Evolutionary conservation across 2,797 vertebrate genomes (phyloP).

Genomic region (Sarcoramphus papa): DNA sequence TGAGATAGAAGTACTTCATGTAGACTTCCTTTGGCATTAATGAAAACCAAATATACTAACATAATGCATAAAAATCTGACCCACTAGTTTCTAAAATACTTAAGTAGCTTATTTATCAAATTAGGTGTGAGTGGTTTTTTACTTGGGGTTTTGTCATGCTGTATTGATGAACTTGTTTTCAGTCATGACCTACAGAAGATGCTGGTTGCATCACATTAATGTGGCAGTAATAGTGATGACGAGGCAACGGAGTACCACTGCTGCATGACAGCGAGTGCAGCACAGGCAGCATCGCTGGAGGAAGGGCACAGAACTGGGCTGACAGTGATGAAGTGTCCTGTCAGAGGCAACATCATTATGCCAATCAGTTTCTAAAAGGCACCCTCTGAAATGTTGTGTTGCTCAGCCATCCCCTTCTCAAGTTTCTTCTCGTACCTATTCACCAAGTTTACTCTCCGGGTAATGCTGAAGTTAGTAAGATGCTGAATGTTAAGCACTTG

Average conservation of each 20-base stretch:
- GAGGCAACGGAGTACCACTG: neutral
- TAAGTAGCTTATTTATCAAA: constrained; percentile 60
- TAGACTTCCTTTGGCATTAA: constrained; percentile 59
- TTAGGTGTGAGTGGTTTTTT: constrained; percentile 59
- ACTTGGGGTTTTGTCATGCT: constrained; percentile 26
- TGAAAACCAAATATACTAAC: constrained; percentile 63
- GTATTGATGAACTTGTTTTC: constrained; percentile 30
- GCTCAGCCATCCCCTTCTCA: neutral
- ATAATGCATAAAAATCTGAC: constrained; percentile 55
- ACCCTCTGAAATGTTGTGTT: neutral
- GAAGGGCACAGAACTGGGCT: neutral
- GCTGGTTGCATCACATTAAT: neutral
- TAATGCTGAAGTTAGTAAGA: neutral
- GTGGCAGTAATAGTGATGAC: neutral
- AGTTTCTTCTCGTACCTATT: neutral
- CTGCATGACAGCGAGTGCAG: neutral
- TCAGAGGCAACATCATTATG: neutral
- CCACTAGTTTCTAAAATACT: constrained; percentile 47
- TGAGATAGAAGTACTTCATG: constrained; percentile 49
- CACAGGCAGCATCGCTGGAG: neutral
- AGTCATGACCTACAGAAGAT: neutral
- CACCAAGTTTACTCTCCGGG: neutral
- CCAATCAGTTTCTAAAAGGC: neutral
- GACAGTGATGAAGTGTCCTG: neutral
- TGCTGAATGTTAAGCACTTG: neutral